These are phyloP conservation scores for Clinocottus analis DNA, from an alignment of 2,113 vertebrate genomes.

Conservation along the genomic window DNA sequence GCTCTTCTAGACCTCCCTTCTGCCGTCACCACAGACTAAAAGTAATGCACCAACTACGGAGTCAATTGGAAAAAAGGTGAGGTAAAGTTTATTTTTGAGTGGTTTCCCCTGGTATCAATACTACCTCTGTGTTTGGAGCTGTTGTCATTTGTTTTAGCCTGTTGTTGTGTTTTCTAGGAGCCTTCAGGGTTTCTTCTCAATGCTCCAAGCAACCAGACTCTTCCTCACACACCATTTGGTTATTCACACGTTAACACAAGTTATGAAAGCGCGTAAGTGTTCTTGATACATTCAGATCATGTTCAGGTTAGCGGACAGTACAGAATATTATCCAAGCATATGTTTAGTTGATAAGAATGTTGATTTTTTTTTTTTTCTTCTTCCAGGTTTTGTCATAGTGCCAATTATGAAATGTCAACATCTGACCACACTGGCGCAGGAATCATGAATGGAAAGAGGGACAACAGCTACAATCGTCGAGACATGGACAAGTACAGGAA, in stretches of 20 bases:
- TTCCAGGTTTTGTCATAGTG: constrained; percentile 51
- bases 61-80: constrained; percentile 58
- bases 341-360: not conserved
- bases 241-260: constrained; percentile 64
- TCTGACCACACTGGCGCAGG: not conserved
- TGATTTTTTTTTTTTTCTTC: not conserved
- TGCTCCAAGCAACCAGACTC: constrained; percentile 30
- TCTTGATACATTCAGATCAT: not conserved
- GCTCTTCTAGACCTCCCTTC: constrained; percentile 35
- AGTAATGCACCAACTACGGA: not conserved
- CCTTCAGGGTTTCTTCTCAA: constrained; percentile 65
- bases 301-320: not conserved
- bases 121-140: not conserved
- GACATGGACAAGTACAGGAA: constrained; percentile 61
- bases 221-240: constrained; percentile 46
- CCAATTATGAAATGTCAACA: constrained; percentile 7
- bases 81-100: not conserved
- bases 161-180: constrained; percentile 61
- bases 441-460: constrained; percentile 36
- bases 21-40: constrained; percentile 4
- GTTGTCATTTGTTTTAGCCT: not conserved
- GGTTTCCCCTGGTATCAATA: not conserved
- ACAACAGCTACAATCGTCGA: constrained; percentile 39
- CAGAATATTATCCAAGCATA: not conserved
- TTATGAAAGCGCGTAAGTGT: constrained; percentile 67